A percentile compares a stretch with the other conserved stretches of the same genome.
These are phyloP conservation scores for Rotaria socialis DNA, from an alignment of 2,888 invertebrate species.

Conservation along the genomic window DNA sequence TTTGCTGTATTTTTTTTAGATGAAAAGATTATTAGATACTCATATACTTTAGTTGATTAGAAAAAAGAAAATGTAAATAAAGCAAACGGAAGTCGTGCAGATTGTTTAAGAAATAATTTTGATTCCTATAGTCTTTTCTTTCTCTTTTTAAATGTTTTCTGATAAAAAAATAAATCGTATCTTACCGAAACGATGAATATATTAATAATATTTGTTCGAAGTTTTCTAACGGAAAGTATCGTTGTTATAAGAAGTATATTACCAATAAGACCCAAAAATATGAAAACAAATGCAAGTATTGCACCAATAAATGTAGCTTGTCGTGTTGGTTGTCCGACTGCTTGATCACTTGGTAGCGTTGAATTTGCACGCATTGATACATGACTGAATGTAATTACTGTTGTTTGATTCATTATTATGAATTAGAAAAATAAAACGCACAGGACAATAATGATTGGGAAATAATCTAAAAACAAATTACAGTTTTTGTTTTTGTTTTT, in stretches of 20 bases:
- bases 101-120: no score
- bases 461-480: not conserved
- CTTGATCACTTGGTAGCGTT: not conserved
- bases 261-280: constrained; percentile 41
- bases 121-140: no score
- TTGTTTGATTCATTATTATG: not conserved
- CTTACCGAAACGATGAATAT: constrained; percentile 45
- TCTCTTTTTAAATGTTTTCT: no score
- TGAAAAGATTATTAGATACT: no score
- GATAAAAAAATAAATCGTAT: not conserved
- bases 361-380: not conserved
- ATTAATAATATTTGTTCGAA: constrained; percentile 42
- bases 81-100: not conserved
- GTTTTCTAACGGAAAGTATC: constrained; percentile 42
- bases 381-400: not conserved
- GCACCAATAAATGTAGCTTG: constrained; percentile 39
- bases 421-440: not conserved
- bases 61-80: not conserved
- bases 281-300: constrained; percentile 43
- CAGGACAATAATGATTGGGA: not conserved
- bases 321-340: constrained; percentile 27
- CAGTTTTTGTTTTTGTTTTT: not conserved
- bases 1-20: not conserved
- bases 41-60: not conserved
- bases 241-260: constrained; percentile 39